Evolutionary conservation across 2,797 vertebrate genomes (phyloP).

Genomic region (Odontamblyopus lacepedii): DNA sequence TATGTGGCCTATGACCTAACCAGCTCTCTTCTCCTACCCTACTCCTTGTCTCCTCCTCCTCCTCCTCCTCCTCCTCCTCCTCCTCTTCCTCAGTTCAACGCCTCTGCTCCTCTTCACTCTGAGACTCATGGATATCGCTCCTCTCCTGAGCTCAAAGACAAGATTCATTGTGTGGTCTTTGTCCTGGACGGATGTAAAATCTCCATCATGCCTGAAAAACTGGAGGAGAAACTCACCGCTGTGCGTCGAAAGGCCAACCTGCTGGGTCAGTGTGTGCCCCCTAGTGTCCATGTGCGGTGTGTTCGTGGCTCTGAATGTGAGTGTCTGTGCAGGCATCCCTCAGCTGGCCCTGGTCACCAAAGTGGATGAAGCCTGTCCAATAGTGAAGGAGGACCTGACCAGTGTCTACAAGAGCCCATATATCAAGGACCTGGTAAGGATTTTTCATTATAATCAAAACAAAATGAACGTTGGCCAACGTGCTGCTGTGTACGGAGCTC

Average conservation of each 20-base stretch:
- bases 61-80: too few relatives aligned
- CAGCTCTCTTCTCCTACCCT: neutral
- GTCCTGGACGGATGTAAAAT: slow-evolving; percentile 62
- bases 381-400: slow-evolving; percentile 40
- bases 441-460: too few relatives aligned
- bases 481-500: too few relatives aligned
- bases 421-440: slow-evolving; percentile 51
- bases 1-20: neutral
- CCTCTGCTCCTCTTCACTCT: slow-evolving; percentile 36
- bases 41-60: too few relatives aligned
- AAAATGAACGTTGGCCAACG: too few relatives aligned
- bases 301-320: neutral
- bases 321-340: slow-evolving; percentile 53
- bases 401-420: slow-evolving; percentile 50
- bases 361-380: slow-evolving; percentile 65
- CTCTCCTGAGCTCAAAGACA: slow-evolving; percentile 40
- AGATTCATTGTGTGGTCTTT: slow-evolving; percentile 66
- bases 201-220: slow-evolving; percentile 46
- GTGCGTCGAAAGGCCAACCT: slow-evolving; percentile 59
- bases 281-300: neutral
- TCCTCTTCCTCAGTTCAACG: slow-evolving; percentile 54
- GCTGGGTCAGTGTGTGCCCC: slow-evolving; percentile 45
- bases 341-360: slow-evolving; percentile 70
- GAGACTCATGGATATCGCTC: slow-evolving; percentile 12
- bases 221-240: slow-evolving; percentile 51